Percentiles rank a stretch among this genome's conserved stretches.
These are phyloP conservation scores for Ochotona curzoniae DNA, from an alignment of 2,113 vertebrate genomes.

Conservation along the genomic window DNA sequence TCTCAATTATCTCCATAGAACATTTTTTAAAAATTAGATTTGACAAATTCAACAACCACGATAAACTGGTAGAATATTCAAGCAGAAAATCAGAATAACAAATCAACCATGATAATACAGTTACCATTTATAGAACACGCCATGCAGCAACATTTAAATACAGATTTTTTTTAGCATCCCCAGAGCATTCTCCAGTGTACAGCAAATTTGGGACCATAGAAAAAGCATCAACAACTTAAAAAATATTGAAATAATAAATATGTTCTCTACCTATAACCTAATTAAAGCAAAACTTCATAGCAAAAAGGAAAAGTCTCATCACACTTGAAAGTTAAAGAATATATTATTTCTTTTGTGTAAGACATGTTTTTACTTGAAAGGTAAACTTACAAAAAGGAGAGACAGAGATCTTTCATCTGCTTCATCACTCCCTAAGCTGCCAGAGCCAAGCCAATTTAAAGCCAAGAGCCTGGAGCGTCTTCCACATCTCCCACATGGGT, in stretches of 20 bases:
- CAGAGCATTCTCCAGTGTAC: neutral
- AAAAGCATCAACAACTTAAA: neutral
- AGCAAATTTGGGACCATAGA: neutral
- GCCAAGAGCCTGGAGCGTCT: too few species aligned
- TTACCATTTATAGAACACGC: neutral
- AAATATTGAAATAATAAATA: neutral
- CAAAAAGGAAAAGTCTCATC: neutral
- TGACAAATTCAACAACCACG: neutral
- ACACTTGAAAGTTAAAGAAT: neutral
- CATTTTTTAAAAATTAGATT: neutral
- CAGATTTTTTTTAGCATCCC: neutral
- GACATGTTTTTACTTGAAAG: too few species aligned
- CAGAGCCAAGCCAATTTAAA: too few species aligned
- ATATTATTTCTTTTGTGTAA: too few species aligned
- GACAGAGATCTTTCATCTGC: too few species aligned
- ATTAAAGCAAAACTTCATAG: slow-evolving; percentile 14
- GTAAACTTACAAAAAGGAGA: too few species aligned
- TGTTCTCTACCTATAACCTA: neutral
- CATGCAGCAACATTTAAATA: neutral
- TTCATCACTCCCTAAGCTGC: too few species aligned
- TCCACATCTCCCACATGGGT: too few species aligned
- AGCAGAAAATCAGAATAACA: neutral
- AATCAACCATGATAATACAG: neutral
- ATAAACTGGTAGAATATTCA: neutral
- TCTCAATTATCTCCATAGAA: neutral